Base-by-base conservation (phyloP, 1,140 invertebrate species). In the Trigoniulus corallinus region DNA sequence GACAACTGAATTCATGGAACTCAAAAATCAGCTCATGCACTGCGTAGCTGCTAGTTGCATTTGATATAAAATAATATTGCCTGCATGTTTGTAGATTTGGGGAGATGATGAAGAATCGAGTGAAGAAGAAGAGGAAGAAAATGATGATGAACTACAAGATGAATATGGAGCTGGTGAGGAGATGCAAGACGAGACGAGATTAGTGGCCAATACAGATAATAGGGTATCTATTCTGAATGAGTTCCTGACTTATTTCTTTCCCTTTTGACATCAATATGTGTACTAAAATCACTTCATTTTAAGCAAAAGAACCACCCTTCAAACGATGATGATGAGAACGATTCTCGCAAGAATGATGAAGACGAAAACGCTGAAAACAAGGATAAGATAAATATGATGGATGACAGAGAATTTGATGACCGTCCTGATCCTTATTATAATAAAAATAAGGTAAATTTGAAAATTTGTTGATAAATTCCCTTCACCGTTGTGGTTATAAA, bases 71-170 rank as follows among this genome's bases (percentile, higher is more conserved):
- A n/a, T 26, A 27, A 41, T 34, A 37, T 39, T 53, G 27, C 29
- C 34, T 37, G 43, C 37, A 47, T 53, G 41, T 27, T 44, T 7
- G 57, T 77, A 92, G 74, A 80, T 94, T 60, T 96, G 89, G 89
- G 88, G 84, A 18, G 80, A 40, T 50, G 84, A 88, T 58, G 75
- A 79, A 50, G 58, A 56, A 37, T 49, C 54, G 10, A 43, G 58
- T 27, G 54, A 58, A 29, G 53, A 58, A 24, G 20, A 34, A 34
- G 29, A 37, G 2, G 48, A 54, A 21, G 54, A 56, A 18, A 24
- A n/a, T n/a, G n/a, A 43, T 15, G 45, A 47, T 43, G 29, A 49
- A 2, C 23, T 60, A 13, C 29, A 56, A 20, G 20, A n/a, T 2
- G 51, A 52, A 39, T 18, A 50, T 39, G 54, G 46, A 25, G 48